Evolutionary conservation across 2,888 invertebrate species (phyloP).

Genomic region (Cantharis flavilabris): DNA sequence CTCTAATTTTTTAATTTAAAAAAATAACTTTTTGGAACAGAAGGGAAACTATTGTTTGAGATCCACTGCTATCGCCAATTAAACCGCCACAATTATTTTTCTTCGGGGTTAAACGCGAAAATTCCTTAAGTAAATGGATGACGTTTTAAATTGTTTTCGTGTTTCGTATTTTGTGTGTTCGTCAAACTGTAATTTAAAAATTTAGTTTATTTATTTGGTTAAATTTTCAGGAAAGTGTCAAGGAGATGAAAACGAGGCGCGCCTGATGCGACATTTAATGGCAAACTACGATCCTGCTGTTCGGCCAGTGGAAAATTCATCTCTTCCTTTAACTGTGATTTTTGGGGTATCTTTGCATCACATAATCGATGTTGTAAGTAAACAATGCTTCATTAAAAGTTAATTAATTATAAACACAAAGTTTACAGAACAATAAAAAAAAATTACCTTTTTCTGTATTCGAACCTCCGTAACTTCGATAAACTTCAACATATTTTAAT

Average conservation of each 20-base stretch:
- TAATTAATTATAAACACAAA: neutral
- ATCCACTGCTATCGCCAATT: neutral
- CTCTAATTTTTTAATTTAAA: neutral
- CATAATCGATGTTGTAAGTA: slow-evolving; percentile 83
- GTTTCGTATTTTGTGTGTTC: neutral
- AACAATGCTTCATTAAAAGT: neutral
- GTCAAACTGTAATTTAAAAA: neutral
- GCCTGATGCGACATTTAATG: slow-evolving; percentile 73
- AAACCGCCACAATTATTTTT: neutral
- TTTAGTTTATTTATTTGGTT: neutral
- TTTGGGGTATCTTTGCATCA: slow-evolving; percentile 84
- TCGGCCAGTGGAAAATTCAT: slow-evolving; percentile 77
- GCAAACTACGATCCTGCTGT: slow-evolving; percentile 78
- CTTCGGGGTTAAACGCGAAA: neutral
- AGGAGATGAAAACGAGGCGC: slow-evolving; percentile 72
- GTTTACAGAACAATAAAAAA: no score
- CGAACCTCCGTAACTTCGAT: neutral
- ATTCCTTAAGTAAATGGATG: neutral
- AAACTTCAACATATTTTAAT: neutral
- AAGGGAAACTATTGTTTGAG: neutral
- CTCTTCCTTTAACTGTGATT: slow-evolving; percentile 74
- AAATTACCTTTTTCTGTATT: neutral
- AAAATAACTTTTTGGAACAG: neutral
- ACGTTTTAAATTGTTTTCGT: neutral
- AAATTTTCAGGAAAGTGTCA: slow-evolving; percentile 35